Evolutionary conservation across 2,888 invertebrate species (phyloP).

Genomic region (Opisthograptis luteolata): DNA sequence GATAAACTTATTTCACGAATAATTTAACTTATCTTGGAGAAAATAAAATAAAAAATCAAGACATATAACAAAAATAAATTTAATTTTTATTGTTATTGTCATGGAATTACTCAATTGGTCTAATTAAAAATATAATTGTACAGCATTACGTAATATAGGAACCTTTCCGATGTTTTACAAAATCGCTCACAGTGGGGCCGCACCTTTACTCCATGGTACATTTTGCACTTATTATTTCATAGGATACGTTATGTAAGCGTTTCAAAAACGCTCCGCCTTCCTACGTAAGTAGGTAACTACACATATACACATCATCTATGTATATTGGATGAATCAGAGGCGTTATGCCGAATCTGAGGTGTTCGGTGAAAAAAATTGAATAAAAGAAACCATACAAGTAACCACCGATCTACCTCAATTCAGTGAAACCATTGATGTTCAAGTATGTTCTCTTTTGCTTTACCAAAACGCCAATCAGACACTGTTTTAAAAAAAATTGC

Average conservation of each 20-base stretch:
- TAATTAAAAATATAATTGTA: slow-evolving; percentile 3
- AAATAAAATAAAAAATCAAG: background rate
- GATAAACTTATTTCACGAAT: too few relatives aligned
- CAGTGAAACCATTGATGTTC: too few relatives aligned
- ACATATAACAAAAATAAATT: too few relatives aligned
- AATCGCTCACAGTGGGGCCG: slow-evolving; percentile 32
- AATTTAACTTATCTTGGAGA: too few relatives aligned
- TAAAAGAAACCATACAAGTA: background rate
- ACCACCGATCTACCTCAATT: too few relatives aligned
- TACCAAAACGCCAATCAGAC: too few relatives aligned
- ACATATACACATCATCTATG: slow-evolving; percentile 49
- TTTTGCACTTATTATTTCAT: slow-evolving; percentile 33
- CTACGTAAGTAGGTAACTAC: slow-evolving; percentile 64
- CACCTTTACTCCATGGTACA: slow-evolving; percentile 19
- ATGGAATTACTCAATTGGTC: slow-evolving; percentile 31
- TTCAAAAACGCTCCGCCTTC: slow-evolving; percentile 46
- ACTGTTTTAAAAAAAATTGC: too few relatives aligned
- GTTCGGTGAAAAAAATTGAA: background rate
- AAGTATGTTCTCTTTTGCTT: too few relatives aligned
- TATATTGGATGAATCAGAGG: slow-evolving; percentile 18
- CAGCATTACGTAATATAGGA: slow-evolving; percentile 7
- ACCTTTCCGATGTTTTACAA: slow-evolving; percentile 4
- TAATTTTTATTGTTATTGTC: slow-evolving; percentile 25
- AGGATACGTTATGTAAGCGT: slow-evolving; percentile 34
- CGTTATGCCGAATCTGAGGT: background rate